phyloP scores from a whole-genome alignment of 1,140 invertebrate genomes.

The Ceratosolen solmsi region DNA sequence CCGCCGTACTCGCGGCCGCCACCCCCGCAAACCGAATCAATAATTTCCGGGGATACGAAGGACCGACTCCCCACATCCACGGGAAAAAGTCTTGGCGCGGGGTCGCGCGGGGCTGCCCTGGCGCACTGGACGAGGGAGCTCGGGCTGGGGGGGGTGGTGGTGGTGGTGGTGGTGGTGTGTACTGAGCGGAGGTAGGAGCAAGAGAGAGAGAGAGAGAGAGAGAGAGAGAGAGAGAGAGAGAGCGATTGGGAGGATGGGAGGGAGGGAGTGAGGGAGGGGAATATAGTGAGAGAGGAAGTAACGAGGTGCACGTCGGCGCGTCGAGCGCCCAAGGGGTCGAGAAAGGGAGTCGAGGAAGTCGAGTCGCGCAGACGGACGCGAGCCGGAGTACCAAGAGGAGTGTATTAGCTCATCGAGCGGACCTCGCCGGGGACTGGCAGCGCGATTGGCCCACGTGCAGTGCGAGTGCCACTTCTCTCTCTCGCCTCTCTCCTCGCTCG shows the following conservation, averaged over 20 bases:
- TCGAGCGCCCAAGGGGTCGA: not conserved
- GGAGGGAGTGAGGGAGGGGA: not conserved
- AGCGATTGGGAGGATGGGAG: no score
- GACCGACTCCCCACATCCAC: slow-evolving; percentile 54
- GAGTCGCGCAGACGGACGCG: not conserved
- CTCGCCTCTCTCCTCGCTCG: not conserved
- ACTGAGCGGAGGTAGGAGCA: no score
- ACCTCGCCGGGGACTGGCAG: not conserved
- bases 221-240: no score
- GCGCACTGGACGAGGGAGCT: not conserved
- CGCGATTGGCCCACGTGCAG: not conserved
- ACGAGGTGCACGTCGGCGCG: not conserved
- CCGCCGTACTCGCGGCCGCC: no score
- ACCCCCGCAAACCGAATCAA: slow-evolving; percentile 54
- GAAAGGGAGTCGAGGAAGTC: not conserved
- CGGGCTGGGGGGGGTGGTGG: not conserved
- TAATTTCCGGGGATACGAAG: slow-evolving; percentile 63
- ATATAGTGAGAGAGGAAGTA: not conserved
- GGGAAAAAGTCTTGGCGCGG: no score
- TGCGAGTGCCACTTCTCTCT: slow-evolving; percentile 6
- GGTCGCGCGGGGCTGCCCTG: not conserved
- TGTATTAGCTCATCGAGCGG: not conserved
- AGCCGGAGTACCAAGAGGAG: not conserved
- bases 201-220: no score
- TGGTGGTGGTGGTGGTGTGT: no score